A percentile compares a stretch with the other conserved stretches of the same genome.
phyloP scores from a whole-genome alignment of 2,888 invertebrate genomes.

The Drosophila macrothrix region DNA sequence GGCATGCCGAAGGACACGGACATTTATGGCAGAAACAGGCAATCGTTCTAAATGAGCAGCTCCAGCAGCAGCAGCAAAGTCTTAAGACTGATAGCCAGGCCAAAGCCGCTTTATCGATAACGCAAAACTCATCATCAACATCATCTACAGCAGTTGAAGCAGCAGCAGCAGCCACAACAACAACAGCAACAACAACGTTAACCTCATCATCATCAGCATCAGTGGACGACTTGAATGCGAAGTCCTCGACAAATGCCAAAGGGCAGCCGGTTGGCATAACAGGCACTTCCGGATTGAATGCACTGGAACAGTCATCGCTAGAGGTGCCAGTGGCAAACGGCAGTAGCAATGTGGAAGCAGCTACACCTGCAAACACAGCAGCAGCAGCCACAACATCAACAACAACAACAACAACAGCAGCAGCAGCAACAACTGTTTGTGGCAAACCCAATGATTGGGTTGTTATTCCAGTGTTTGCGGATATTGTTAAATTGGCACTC shows the following conservation, averaged over 20 bases:
- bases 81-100: conserved; percentile 68
- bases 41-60: conserved; percentile 84
- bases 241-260: conserved; percentile 38
- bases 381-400: conserved; percentile 14
- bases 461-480: conserved; percentile 85
- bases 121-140: conserved; percentile 56
- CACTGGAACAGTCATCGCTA: conserved; percentile 30
- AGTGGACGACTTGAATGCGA: conserved; percentile 36
- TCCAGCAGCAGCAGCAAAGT: conserved; percentile 58
- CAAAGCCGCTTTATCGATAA: conserved; percentile 42
- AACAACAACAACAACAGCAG: conserved; percentile 35
- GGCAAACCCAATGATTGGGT: conserved; percentile 85
- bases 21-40: conserved; percentile 85
- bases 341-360: conserved; percentile 6
- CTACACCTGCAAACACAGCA: conserved; percentile 1
- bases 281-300: conserved; percentile 70
- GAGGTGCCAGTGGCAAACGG: conserved; percentile 23
- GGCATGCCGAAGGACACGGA: conserved; percentile 85
- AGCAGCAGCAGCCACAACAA: conserved; percentile 8
- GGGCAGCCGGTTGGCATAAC: conserved; percentile 50
- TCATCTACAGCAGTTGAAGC: conserved; percentile 46
- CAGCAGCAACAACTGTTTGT: conserved; percentile 44
- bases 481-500: conserved; percentile 85
- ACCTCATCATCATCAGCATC: conserved; percentile 47
- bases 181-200: conserved; percentile 37